These are phyloP conservation scores for Adela reaumurella DNA, from an alignment of 2,888 invertebrate genomes.

Conservation along the genomic window DNA sequence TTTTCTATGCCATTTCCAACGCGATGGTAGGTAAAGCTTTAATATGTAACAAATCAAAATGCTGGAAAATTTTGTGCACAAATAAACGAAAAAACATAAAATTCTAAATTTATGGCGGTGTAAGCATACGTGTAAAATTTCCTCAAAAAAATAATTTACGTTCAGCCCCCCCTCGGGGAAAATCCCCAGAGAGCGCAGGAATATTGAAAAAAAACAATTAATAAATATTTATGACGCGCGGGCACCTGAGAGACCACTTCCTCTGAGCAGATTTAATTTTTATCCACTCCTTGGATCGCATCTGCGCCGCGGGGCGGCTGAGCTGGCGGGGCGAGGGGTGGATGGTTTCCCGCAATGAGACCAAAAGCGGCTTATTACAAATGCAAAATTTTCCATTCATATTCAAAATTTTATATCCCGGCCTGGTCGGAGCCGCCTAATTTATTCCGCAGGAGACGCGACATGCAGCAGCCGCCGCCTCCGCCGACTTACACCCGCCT, in stretches of 20 bases:
- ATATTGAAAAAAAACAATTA: constrained; percentile 59
- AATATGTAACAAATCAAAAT: too few relatives aligned
- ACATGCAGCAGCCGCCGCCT: constrained; percentile 31
- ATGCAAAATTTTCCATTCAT: constrained; percentile 87
- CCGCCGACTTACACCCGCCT: constrained; percentile 26
- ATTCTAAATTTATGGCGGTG: too few relatives aligned
- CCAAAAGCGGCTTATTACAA: constrained; percentile 71
- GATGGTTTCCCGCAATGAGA: constrained; percentile 11
- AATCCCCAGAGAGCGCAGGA: constrained; percentile 44
- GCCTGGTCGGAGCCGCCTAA: constrained; percentile 67
- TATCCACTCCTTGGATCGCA: constrained; percentile 43
- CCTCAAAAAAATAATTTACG: too few relatives aligned
- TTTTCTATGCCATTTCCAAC: too few relatives aligned
- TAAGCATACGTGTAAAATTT: too few relatives aligned
- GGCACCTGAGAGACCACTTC: constrained; percentile 39
- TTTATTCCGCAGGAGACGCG: constrained; percentile 64
- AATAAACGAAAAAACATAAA: too few relatives aligned
- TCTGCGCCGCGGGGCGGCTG: constrained; percentile 49
- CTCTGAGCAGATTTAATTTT: constrained; percentile 31
- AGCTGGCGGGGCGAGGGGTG: constrained; percentile 23
- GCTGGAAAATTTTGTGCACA: too few relatives aligned
- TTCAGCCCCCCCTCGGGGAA: constrained; percentile 30
- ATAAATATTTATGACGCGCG: constrained; percentile 54
- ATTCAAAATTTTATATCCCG: constrained; percentile 87
- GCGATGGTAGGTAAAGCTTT: too few relatives aligned